Evolutionary conservation across 2,888 invertebrate genomes (phyloP), one percentile per base, ranked within the genome.

Genomic region (Eilema sororculum): DNA sequence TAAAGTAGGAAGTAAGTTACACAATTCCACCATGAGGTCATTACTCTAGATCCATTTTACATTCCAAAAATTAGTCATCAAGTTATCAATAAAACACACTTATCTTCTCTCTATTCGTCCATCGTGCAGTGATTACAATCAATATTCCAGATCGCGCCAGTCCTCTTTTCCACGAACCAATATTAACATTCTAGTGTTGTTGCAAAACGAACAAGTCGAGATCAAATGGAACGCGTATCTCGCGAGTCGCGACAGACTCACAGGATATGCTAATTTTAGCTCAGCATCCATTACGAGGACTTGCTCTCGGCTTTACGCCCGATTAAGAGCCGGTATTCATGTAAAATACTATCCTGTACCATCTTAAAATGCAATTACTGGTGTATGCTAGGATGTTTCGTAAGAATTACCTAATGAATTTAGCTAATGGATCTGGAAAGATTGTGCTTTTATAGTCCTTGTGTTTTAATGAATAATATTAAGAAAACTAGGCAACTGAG

Each of bases 201-300:
- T 73, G 71, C 73, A 78, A 79, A 80, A 78, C 59, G 72, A 80
- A 74, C 68, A 78, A 70, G 41, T 59, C 8, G 52, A 67, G 25
- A 64, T 67, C 52, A 67, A 64, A 71, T 52, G 68, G 72, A 71
- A 69, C 74, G 72, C 75, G 67, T 72, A 78, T 74, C 75, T 75
- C 74, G 79, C 76, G 78, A 79, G 74, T 75, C 74, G 79, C 76
- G 78, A 79, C 82, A 75, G 77, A 75, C 73, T 74, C 68, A 67
- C 77, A 81, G 82, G 83, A 82, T 80, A 84, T 82, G 81, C 72
- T 83, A 81, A 84, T 82, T 82, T 83, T 79, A 82, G 69, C 78
- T 70, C 65, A 58, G 72, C 72, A 74, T 76, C 74, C 80, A 80
- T 80, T 78, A 68, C 71, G 73, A 73, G 70, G 73, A 73, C 73